Evolutionary conservation across 2,888 invertebrate species (phyloP).

Genomic region (Vanessa cardui): DNA sequence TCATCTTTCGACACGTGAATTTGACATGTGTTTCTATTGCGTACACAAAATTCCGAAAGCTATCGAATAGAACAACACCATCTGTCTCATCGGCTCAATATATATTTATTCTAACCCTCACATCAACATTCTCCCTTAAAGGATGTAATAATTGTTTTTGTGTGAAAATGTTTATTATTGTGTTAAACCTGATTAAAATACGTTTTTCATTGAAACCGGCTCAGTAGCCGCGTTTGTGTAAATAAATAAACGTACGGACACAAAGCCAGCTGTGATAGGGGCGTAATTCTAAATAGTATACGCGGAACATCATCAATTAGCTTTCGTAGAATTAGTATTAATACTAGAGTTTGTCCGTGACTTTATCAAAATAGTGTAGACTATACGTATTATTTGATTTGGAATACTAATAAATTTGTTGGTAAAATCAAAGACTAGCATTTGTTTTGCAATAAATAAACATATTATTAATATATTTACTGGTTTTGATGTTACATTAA

Average conservation of each 20-base stretch:
- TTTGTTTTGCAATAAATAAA: too few species aligned
- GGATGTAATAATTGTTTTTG: constrained; percentile 42
- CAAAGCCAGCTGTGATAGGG: constrained; percentile 29
- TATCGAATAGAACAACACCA: constrained; percentile 22
- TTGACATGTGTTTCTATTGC: constrained; percentile 1
- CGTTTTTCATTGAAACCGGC: constrained; percentile 35
- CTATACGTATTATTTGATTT: too few species aligned
- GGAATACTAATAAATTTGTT: too few species aligned
- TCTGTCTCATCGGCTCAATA: constrained; percentile 47
- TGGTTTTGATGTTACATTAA: too few species aligned
- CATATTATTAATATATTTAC: too few species aligned
- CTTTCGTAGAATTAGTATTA: constrained; percentile 22
- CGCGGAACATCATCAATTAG: constrained; percentile 17
- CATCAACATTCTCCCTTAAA: constrained; percentile 21
- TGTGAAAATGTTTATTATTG: constrained; percentile 54
- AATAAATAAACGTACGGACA: constrained; percentile 42
- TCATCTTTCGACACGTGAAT: not conserved
- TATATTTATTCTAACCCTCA: constrained; percentile 63
- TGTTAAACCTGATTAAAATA: constrained; percentile 54
- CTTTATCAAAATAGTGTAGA: not conserved
- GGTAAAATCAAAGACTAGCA: too few species aligned
- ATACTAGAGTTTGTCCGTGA: not conserved
- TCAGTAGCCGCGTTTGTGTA: constrained; percentile 37
- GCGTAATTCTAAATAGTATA: constrained; percentile 23
- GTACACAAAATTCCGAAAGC: not conserved